Evolutionary conservation across 2,888 invertebrate species (phyloP), one percentile per base, ranked within the genome.

Genomic region (Melikaiella ostensackeni): DNA sequence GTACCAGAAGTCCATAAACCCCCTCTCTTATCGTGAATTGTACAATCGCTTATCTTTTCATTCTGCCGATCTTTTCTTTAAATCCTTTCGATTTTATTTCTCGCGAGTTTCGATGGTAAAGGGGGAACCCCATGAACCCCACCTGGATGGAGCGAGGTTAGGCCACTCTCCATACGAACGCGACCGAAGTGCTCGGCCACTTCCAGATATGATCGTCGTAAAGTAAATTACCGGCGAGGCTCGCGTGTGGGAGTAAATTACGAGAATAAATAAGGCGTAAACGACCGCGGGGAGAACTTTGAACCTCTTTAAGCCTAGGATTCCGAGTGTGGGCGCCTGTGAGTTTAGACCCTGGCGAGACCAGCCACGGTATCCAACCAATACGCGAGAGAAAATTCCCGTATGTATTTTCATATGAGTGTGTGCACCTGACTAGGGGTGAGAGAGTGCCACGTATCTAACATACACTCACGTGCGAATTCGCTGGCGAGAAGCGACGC

Each of bases 241-340:
- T 77, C 75, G 81, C 81, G 85, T 84, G 88, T 88, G 85, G 88
- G 88, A 88, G 88, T 87, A 88, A 88, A 88, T 88, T 87, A 88
- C 86, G 86, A 85, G 87, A 87, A 88, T 88, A 88, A 88, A 88
- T 88, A 88, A 88, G 84, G 87, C 87, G 86, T 84, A 87, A 88
- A 86, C 86, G 87, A 84, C 82, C 84, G 79, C 81, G 83, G 75
- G 81, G 84, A 83, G 84, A 86, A 88, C 86, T 88, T 86, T 84
- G 84, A 87, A 86, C 84, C 86, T 86, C 83, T 86, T 88, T 85
- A 84, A 86, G 83, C 79, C 82, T 86, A 87, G 88, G 83, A 84
- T 84, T 80, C 63, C 80, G 80, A 85, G 87, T 85, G 87, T 86
- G 87, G 87, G 87, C 84, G 87, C 86, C 77, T 77, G 75, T 63